Evolutionary conservation across 2,888 invertebrate genomes (phyloP).

Genomic region (Tiphia femorata): DNA sequence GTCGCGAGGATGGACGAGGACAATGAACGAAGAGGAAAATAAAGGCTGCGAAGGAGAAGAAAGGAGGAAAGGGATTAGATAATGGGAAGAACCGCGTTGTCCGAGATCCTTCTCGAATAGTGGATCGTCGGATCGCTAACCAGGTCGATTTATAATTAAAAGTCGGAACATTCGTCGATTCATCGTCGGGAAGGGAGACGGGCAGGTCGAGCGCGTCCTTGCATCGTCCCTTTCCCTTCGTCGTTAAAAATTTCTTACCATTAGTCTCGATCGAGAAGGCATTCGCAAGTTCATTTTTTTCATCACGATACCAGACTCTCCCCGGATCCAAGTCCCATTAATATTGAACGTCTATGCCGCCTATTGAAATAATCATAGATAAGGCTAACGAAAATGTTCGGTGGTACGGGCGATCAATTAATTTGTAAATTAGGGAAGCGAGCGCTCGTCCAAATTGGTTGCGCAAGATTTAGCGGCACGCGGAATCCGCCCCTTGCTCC

Average conservation of each 20-base stretch:
- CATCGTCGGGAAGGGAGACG: no score
- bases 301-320: no score
- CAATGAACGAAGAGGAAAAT: neutral
- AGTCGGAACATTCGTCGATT: neutral
- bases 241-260: no score
- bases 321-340: slow-evolving; percentile 13
- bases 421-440: slow-evolving; percentile 22
- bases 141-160: neutral
- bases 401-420: slow-evolving; percentile 9
- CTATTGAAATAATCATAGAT: slow-evolving; percentile 4
- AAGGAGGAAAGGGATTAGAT: no score
- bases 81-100: no score
- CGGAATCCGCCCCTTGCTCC: no score
- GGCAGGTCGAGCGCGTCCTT: no score
- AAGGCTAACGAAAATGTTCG: slow-evolving; percentile 10
- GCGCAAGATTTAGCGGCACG: slow-evolving; percentile 18
- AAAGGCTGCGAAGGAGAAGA: no score
- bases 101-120: neutral
- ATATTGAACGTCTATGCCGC: slow-evolving; percentile 13
- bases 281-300: no score
- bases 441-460: slow-evolving; percentile 9
- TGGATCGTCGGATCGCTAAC: neutral
- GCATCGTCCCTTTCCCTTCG: no score
- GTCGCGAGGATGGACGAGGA: slow-evolving; percentile 5
- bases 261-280: no score